Evolutionary conservation across 2,797 vertebrate genomes (phyloP), one percentile per base, ranked within the genome.

Genomic region (Eulemur rubriventer): DNA sequence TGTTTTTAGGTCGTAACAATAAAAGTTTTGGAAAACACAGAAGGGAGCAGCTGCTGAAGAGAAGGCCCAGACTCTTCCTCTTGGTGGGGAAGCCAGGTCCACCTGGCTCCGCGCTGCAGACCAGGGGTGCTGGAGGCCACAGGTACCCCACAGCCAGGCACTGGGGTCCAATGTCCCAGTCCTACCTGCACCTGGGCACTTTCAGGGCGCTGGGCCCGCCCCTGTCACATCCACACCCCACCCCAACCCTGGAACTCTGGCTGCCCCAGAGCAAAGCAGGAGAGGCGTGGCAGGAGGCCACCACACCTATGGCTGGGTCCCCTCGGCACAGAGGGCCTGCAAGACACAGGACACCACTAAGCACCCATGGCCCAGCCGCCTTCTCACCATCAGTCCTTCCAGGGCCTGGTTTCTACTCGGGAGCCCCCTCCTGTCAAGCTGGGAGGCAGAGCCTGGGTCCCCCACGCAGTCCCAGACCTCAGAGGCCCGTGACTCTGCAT

Each of bases 301-400:
- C 22, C 73, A 11, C 12, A 28, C 4, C 48, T 4, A 33, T 33
- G 8, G 1, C 28, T 17, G 67, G 48, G 82, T 18, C 67, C 61
- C 26, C 17, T 75, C 3, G 28, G 30, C 14, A 46, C 5, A 7
- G 26, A 57, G 52, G 61, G 4, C 70, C 41, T 11, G 14, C 1
- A 14, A 10, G 4, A 57, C 0, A 1, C 10, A 26, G 26, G 87
- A 28, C 2, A 0, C 33, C 33, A 12, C 46, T 5, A 12, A 2
- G 26, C 3, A 1, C 59, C 12, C 7, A 2, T 3, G n/a, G 41
- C 28, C 12, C 5, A 10, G 35, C 22, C 14, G 41, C n/a, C 46
- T 18, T 46, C 28, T 12, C 5, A 4, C 5, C 26, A 9, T 50
- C 22, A 2, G 5, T 20, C 41, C 63, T 73, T 35, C 41, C 2